Conservation (phyloP, 2,888 invertebrate species). For the Cryptocephalus moraei region DNA sequence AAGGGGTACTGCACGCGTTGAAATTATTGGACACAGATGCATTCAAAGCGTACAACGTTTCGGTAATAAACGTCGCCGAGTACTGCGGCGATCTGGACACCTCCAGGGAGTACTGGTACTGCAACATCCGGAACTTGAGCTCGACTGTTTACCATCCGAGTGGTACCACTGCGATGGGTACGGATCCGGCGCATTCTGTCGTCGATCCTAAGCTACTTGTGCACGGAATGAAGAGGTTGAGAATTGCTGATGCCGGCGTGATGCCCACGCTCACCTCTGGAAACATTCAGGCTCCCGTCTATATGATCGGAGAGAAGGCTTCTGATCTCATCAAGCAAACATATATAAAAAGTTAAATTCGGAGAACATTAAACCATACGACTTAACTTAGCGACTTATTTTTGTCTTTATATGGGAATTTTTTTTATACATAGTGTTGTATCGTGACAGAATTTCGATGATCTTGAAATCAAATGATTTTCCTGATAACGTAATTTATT, state of each 20-base stretch:
- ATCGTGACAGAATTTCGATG: no score
- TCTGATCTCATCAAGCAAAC: slow-evolving; percentile 10
- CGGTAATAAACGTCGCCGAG: not conserved
- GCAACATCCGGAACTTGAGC: not conserved
- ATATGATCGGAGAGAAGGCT: slow-evolving; percentile 13
- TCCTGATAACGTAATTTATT: no score
- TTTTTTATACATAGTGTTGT: no score
- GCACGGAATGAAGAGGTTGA: slow-evolving; percentile 7
- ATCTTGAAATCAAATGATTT: no score
- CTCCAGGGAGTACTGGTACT: not conserved
- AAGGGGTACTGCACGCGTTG: not conserved
- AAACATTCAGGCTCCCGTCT: slow-evolving; percentile 7
- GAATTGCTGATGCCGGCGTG: slow-evolving; percentile 10
- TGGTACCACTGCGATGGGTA: slow-evolving; percentile 9
- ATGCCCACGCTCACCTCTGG: slow-evolving; percentile 8
- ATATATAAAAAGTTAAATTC: not conserved
- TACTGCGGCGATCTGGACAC: slow-evolving; percentile 38
- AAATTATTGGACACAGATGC: not conserved
- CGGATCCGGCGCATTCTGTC: slow-evolving; percentile 1
- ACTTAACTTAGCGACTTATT: no score
- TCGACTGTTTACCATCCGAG: slow-evolving; percentile 6
- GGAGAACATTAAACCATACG: no score
- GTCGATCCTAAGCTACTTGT: slow-evolving; percentile 7
- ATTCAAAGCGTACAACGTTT: not conserved
- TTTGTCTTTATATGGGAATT: no score